A percentile compares a stretch with the other conserved stretches of the same genome.
phyloP scores from a whole-genome alignment of 2,113 vertebrate genomes.

The Arvicanthis niloticus region DNA sequence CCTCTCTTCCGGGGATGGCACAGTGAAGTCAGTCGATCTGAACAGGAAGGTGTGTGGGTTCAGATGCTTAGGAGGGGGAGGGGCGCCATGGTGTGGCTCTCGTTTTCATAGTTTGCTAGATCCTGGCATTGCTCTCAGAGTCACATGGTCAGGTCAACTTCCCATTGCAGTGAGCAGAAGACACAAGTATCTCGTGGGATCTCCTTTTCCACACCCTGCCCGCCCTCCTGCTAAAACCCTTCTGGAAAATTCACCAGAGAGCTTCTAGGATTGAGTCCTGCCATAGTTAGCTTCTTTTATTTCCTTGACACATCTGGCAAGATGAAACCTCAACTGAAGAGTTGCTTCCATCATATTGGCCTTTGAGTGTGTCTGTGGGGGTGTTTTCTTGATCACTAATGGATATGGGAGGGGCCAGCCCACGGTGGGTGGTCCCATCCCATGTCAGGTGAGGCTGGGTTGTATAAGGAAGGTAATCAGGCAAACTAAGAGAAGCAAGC shows the following conservation, averaged over 20 bases:
- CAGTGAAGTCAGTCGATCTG: neutral
- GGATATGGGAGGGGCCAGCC: neutral
- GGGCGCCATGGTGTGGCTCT: neutral
- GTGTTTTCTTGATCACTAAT: neutral
- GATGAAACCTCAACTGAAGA: neutral
- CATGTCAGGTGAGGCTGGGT: neutral
- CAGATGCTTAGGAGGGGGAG: neutral
- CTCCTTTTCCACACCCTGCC: neutral
- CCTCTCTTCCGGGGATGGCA: neutral
- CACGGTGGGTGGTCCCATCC: neutral
- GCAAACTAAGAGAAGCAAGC: neutral
- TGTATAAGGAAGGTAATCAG: neutral
- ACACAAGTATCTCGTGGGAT: neutral
- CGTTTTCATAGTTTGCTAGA: neutral
- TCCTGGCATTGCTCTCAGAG: neutral
- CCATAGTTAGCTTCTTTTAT: neutral
- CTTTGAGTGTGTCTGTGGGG: neutral
- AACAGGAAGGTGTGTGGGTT: neutral
- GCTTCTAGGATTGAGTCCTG: neutral
- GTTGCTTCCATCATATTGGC: neutral
- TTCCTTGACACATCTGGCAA: neutral
- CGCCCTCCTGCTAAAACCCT: neutral
- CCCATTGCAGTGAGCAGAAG: neutral
- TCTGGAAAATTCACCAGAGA: neutral
- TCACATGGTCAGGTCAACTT: neutral